Conservation (phyloP, 2,888 invertebrate genomes). For the Gryllus longicercus region DNA sequence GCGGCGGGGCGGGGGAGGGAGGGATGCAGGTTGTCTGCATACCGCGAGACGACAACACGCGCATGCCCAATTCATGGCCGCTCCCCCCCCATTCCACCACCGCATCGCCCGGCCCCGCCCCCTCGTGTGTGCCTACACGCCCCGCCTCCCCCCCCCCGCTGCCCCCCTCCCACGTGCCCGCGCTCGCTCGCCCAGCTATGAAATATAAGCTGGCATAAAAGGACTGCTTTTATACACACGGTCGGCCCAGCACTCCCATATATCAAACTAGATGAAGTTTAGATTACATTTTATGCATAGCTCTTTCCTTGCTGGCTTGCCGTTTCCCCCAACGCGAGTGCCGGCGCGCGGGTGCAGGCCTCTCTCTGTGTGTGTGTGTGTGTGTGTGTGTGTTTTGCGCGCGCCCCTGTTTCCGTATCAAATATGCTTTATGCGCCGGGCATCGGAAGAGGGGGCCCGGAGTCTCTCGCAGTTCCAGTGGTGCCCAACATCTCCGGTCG, state of each 20-base stretch:
- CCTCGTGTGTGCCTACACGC: conserved; percentile 4
- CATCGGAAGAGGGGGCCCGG: conserved; percentile 26
- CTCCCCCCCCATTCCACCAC: not conserved
- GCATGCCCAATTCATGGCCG: conserved; percentile 19
- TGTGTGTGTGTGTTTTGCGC: conserved; percentile 11
- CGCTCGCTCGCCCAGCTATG: conserved; percentile 19
- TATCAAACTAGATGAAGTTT: conserved; percentile 34
- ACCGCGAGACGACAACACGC: not conserved
- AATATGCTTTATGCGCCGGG: conserved; percentile 32
- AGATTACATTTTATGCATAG: conserved; percentile 37
- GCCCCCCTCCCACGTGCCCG: not conserved
- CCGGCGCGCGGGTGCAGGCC: not conserved
- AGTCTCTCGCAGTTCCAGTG: too few relatives aligned
- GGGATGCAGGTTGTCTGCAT: not conserved
- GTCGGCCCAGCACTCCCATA: conserved; percentile 25
- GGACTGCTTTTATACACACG: conserved; percentile 30
- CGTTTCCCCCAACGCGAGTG: not conserved
- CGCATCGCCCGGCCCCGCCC: not conserved
- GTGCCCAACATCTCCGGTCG: too few relatives aligned
- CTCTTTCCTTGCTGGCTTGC: conserved; percentile 27
- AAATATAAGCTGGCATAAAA: conserved; percentile 31
- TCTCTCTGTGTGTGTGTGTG: not conserved
- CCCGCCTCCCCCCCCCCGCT: not conserved
- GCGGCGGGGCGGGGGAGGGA: too few relatives aligned
- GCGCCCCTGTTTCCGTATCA: conserved; percentile 28